Base-by-base conservation (phyloP, 2,888 invertebrate species). In the Tenthredo mesomela region DNA sequence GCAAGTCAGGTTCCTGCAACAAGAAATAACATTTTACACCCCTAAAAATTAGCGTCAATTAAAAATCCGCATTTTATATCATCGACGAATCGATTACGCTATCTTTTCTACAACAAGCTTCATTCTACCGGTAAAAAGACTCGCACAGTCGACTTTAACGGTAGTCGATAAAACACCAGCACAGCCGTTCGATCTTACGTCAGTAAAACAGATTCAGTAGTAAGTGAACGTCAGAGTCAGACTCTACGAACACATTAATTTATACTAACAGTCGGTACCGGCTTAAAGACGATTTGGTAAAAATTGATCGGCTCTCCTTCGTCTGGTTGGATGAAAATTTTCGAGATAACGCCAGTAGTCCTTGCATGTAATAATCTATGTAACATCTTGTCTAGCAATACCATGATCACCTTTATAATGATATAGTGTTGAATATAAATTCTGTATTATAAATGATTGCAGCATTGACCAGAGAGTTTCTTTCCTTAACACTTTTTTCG, bases 241-340 rank as follows among this genome's bases (percentile, higher is more conserved):
- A 18, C 77, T 25, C 2, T 12, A 37, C n/a, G 18, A 15, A 18
- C 15, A 54, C 50, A 54, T 15, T 29, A 18, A 29, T 50, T 29
- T 50, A 4, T 18, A 77, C 77, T 77, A 29, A 7, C 77, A 77
- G 77, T 50, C 54, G 77, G 54, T 75, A 75, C 5, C 12, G n/a
- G 43, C 43, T 10, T 61, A 29, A 18, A 18, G 2, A n/a, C 37
- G 33, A 37, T 3, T 33, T 15, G 33, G 15, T 18, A 70, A 37
- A 4, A 40, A 29, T 25, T 21, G 61, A 61, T 61, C 10, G 25
- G 10, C 25, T 21, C 12, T 61, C 25, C 12, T 25, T 0, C 7
- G 12, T 43, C 7, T 40, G 71, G 40, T 73, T 73, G 21, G 12
- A 4, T 15, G 7, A 25, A 73, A 40, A 15, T 40, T n/a, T 70